Evolutionary conservation across 2,888 invertebrate genomes (phyloP), one percentile per base, ranked within the genome.

Genomic region (Agapetus fuscipes): DNA sequence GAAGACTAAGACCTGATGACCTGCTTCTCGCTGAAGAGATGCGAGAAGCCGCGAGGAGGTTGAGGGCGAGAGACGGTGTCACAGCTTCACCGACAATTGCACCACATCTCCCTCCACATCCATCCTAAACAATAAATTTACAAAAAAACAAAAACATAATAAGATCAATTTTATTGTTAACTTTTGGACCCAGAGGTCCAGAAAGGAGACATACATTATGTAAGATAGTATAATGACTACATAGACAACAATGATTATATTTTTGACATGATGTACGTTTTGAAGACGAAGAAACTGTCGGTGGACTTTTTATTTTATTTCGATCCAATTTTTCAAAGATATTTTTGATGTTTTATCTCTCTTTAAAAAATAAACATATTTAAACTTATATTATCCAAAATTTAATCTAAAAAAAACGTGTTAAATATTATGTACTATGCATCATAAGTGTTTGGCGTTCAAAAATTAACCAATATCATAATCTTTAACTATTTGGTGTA

Each of bases 11-110:
- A 25, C 42, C 41, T 7, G 47, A 47, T 29, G 45, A 49, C 34
- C 58, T 60, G 42, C 60, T 58, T 53, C 56, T 69, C 44, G 67
- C 68, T 20, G 67, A 66, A 6, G 68, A 66, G 52, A 66, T 69
- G 63, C 62, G 69, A 46, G 68, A 68, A 43, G 63, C 66, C 34
- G 67, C 66, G 51, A 66, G 68, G 57, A 61, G 64, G 40, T 59
- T 68, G 51, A 62, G 69, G 42, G 67, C 66, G 6, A 30, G 44
- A 14, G 44, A 45, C 11, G 14, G 30, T 2, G 11, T 37, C 2
- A 34, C 20, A 9, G 33, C 39, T 3, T 13, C 37, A 15, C 32
- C 37, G 16, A 27, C 37, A 17, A 25, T 30, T 11, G 13, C 35
- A 12, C 28, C 29, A 55, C 53, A 58, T 55, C 53, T 53, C 47